These are phyloP conservation scores for Podarcis cretensis DNA, from an alignment of 2,113 vertebrate genomes.

Conservation along the genomic window DNA sequence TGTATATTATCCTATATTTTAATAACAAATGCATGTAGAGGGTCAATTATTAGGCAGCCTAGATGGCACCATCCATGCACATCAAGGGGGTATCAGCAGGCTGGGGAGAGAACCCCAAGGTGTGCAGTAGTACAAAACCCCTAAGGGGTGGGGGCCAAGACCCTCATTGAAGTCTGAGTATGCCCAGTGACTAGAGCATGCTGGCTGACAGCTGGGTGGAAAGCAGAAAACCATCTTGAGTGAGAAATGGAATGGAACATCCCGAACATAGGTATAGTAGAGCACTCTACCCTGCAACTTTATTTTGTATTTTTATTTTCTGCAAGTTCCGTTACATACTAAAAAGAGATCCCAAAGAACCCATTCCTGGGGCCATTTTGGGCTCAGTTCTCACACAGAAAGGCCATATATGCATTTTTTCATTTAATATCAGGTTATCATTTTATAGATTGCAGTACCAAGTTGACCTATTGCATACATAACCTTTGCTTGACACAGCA, in stretches of 20 bases:
- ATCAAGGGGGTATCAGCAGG: background rate
- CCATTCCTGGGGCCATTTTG: too few relatives aligned
- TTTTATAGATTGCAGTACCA: background rate
- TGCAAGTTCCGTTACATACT: background rate
- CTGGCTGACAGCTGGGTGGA: background rate
- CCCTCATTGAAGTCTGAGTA: background rate
- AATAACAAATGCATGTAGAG: too few relatives aligned
- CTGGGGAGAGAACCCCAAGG: background rate
- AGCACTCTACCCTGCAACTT: background rate
- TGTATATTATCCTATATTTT: too few relatives aligned
- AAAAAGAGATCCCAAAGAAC: background rate
- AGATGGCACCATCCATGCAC: too few relatives aligned
- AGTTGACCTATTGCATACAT: background rate
- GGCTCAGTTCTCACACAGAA: background rate
- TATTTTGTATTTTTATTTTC: background rate
- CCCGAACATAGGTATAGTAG: background rate
- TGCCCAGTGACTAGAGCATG: background rate
- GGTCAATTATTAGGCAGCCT: too few relatives aligned
- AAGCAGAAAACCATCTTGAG: background rate
- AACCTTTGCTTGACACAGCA: background rate
- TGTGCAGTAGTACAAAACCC: background rate
- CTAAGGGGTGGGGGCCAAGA: too few relatives aligned
- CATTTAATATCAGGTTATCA: background rate
- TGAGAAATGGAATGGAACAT: background rate
- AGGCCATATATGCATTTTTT: background rate